These are phyloP conservation scores for Drosophila malerkotliana DNA, from an alignment of 1,140 invertebrate species.

Conservation along the genomic window DNA sequence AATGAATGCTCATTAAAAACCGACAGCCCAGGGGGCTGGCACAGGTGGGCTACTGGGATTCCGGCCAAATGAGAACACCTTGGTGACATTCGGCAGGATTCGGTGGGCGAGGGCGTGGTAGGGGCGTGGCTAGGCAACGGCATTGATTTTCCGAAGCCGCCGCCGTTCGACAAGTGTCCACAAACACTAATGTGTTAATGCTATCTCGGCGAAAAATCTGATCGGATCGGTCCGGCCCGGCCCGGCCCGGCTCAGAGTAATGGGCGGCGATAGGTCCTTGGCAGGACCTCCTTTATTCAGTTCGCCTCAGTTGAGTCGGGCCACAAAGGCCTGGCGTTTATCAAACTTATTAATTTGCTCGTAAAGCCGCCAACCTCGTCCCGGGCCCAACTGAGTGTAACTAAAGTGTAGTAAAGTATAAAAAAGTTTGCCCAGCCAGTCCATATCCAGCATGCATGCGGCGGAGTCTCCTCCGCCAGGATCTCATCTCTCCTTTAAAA, in stretches of 20 bases:
- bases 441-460: neutral
- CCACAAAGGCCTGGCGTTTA: slow-evolving; percentile 30
- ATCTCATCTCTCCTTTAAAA: neutral
- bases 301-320: slow-evolving; percentile 38
- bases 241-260: neutral
- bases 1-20: slow-evolving; percentile 55
- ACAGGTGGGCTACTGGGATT: neutral
- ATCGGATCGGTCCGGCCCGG: neutral
- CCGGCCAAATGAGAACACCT: slow-evolving; percentile 9
- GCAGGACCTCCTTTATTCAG: slow-evolving; percentile 34
- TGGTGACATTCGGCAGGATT: slow-evolving; percentile 3
- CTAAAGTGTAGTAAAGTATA: slow-evolving; percentile 43
- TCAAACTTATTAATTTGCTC: slow-evolving; percentile 60
- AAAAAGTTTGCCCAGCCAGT: slow-evolving; percentile 50
- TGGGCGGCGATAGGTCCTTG: neutral
- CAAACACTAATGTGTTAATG: slow-evolving; percentile 15
- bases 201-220: neutral
- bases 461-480: neutral
- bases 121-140: neutral
- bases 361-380: slow-evolving; percentile 22
- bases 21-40: slow-evolving; percentile 13
- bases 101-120: neutral
- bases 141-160: slow-evolving; percentile 24
- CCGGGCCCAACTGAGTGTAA: slow-evolving; percentile 11
- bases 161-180: slow-evolving; percentile 1